Evolutionary conservation across 2,888 invertebrate species (phyloP).

Genomic region (Catocala fraxini): DNA sequence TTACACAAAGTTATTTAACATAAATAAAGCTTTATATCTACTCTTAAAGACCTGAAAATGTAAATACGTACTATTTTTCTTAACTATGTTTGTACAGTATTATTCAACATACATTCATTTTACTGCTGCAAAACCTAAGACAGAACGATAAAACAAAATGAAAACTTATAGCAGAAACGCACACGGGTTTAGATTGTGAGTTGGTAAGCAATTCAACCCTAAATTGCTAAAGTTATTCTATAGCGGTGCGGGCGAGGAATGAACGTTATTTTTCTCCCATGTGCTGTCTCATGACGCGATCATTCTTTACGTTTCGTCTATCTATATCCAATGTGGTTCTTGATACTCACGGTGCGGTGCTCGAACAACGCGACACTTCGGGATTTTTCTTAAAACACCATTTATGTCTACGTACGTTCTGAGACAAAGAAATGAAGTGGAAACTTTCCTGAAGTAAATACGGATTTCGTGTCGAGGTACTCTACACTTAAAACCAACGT

Average conservation of each 20-base stretch:
- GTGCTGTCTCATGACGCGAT: slow-evolving; percentile 81
- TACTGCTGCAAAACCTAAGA: background rate
- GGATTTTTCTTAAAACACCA: slow-evolving; percentile 30
- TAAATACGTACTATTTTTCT: too few relatives aligned
- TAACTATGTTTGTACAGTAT: too few relatives aligned
- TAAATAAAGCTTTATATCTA: too few relatives aligned
- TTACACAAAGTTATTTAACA: too few relatives aligned
- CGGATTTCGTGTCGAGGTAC: background rate
- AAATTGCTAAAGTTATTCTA: slow-evolving; percentile 68
- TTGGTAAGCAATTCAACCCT: slow-evolving; percentile 62
- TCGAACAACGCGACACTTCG: slow-evolving; percentile 48
- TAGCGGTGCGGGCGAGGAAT: slow-evolving; percentile 55
- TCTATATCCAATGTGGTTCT: slow-evolving; percentile 55
- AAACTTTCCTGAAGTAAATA: slow-evolving; percentile 21
- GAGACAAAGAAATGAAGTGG: slow-evolving; percentile 40
- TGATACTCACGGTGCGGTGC: slow-evolving; percentile 28
- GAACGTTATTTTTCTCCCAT: slow-evolving; percentile 71
- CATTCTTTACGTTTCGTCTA: slow-evolving; percentile 84
- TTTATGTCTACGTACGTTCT: slow-evolving; percentile 30
- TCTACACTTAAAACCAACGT: too few relatives aligned
- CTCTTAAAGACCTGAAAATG: background rate
- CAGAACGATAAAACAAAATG: slow-evolving; percentile 16
- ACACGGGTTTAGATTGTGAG: slow-evolving; percentile 27
- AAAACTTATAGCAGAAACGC: slow-evolving; percentile 19
- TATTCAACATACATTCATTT: background rate